Evolutionary conservation across 2,113 vertebrate species (phyloP).

Genomic region (Spea multiplicata): DNA sequence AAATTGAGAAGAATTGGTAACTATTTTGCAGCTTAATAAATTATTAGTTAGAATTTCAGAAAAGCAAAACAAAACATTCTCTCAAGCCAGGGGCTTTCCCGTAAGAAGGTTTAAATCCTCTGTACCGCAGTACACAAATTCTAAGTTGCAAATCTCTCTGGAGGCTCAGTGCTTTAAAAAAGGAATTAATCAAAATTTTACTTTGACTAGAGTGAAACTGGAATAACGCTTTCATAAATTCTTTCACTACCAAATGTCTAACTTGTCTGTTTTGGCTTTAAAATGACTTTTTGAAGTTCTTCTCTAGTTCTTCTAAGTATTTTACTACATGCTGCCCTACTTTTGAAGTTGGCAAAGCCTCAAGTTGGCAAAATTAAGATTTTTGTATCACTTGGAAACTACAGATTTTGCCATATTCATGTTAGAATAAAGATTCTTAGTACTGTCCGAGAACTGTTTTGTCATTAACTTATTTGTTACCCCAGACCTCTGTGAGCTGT

Average conservation of each 20-base stretch:
- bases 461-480: too few relatives aligned
- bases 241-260: neutral
- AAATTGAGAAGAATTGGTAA: conserved; percentile 21
- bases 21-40: conserved; percentile 48
- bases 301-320: too few relatives aligned
- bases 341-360: too few relatives aligned
- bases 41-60: conserved; percentile 3
- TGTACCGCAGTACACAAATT: neutral
- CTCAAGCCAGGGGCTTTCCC: conserved; percentile 27
- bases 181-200: conserved; percentile 16
- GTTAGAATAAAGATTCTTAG: too few relatives aligned
- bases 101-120: conserved; percentile 45
- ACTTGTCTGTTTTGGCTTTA: neutral
- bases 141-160: conserved; percentile 12
- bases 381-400: too few relatives aligned
- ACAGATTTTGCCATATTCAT: too few relatives aligned
- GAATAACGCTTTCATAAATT: conserved; percentile 22
- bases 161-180: conserved; percentile 4
- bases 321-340: too few relatives aligned
- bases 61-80: conserved; percentile 29
- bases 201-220: conserved; percentile 5
- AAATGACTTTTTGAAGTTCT: too few relatives aligned
- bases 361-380: too few relatives aligned
- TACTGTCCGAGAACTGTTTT: too few relatives aligned
- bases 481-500: too few relatives aligned